These are phyloP conservation scores for Wasmannia auropunctata DNA, from an alignment of 1,140 invertebrate genomes.

Conservation along the genomic window DNA sequence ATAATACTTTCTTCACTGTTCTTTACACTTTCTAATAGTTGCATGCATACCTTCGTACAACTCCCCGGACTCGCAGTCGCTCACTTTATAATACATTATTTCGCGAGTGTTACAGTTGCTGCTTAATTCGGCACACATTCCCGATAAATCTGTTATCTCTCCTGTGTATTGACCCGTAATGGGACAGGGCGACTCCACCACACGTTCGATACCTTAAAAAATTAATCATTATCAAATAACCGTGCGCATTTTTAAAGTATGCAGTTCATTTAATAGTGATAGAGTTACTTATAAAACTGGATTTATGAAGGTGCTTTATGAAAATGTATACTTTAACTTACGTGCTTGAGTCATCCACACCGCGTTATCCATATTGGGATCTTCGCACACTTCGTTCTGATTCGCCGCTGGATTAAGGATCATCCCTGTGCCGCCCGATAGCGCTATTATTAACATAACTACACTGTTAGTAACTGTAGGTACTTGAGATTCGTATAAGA, in stretches of 20 bases:
- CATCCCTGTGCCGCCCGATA: conserved; percentile 77
- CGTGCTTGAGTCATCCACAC: conserved; percentile 89
- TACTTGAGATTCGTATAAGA: conserved; percentile 34
- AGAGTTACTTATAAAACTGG: too few species aligned
- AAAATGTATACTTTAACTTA: conserved; percentile 77
- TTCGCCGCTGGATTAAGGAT: conserved; percentile 75
- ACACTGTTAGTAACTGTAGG: too few species aligned
- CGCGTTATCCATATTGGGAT: conserved; percentile 81
- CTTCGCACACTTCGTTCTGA: conserved; percentile 80
- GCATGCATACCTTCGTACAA: conserved; percentile 87
- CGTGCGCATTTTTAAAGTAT: neutral
- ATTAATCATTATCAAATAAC: conserved; percentile 22
- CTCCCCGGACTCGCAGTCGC: conserved; percentile 87
- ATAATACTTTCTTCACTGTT: neutral
- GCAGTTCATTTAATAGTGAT: too few species aligned
- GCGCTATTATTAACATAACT: neutral
- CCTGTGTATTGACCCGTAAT: conserved; percentile 90
- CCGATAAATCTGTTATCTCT: conserved; percentile 88
- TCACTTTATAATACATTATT: conserved; percentile 91
- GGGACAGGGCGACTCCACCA: conserved; percentile 88
- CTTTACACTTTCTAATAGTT: neutral
- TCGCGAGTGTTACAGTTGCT: conserved; percentile 90
- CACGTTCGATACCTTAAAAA: conserved; percentile 84
- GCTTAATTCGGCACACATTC: conserved; percentile 90
- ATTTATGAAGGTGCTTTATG: neutral